Conservation (phyloP, 2,888 invertebrate genomes). For the Atethmia centrago region DNA sequence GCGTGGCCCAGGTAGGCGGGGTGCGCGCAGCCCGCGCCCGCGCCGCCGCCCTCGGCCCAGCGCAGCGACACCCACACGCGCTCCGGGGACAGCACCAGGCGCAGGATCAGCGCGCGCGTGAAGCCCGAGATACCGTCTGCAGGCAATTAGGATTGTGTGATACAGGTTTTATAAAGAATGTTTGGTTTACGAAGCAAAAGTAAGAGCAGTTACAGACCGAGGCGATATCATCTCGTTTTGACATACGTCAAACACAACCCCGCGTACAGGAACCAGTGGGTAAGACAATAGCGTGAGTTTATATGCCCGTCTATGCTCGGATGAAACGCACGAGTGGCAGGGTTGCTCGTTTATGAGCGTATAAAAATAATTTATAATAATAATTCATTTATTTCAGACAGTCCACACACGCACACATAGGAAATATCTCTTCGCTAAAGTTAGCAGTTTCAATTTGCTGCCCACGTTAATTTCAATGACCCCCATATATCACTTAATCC, state of each 20-base stretch:
- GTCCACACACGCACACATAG: no score
- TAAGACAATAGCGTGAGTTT: not conserved
- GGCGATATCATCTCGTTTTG: not conserved
- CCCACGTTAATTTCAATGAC: no score
- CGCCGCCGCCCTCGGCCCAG: slow-evolving; percentile 87
- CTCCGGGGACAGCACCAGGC: slow-evolving; percentile 96
- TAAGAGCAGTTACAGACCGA: not conserved
- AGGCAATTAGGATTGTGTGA: slow-evolving; percentile 56
- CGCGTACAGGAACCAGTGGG: not conserved
- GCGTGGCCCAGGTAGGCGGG: slow-evolving; percentile 91
- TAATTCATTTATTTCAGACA: no score
- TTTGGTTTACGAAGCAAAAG: no score
- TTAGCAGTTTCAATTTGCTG: no score
- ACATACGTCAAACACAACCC: not conserved
- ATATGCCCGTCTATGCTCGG: not conserved
- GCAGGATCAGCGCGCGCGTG: slow-evolving; percentile 95
- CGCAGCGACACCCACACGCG: slow-evolving; percentile 94
- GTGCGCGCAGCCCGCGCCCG: slow-evolving; percentile 90
- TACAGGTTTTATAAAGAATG: not conserved
- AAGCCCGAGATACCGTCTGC: slow-evolving; percentile 94
- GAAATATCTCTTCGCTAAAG: not conserved
- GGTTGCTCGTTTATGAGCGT: not conserved
- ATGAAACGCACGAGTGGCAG: not conserved
- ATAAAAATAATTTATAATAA: not conserved
- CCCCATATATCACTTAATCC: no score